A percentile compares a stretch with the other conserved stretches of the same genome.
These are phyloP conservation scores for Priocnemis perturbator DNA, from an alignment of 2,888 invertebrate genomes.

Conservation along the genomic window DNA sequence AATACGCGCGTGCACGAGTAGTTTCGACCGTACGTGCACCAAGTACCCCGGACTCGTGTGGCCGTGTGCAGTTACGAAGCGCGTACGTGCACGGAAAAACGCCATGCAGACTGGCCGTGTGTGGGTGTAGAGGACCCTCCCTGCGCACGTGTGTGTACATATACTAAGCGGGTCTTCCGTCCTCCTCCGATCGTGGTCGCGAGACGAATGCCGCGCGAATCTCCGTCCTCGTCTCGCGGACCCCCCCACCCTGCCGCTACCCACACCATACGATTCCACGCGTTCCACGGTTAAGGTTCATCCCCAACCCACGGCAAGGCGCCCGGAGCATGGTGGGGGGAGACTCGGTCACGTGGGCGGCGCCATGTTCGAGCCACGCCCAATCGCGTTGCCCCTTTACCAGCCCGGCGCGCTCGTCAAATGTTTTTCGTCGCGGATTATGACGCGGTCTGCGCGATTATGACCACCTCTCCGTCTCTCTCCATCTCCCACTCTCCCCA, in stretches of 20 bases:
- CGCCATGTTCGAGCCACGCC: constrained; percentile 57
- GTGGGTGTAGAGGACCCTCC: too few relatives aligned
- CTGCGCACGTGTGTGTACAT: too few relatives aligned
- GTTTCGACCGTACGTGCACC: constrained; percentile 1
- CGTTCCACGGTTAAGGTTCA: constrained; percentile 31
- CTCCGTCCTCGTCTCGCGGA: constrained; percentile 58
- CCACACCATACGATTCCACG: constrained; percentile 35
- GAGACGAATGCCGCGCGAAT: constrained; percentile 53
- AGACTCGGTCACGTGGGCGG: constrained; percentile 55
- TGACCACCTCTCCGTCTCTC: constrained; percentile 65
- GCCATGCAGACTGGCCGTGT: too few relatives aligned
- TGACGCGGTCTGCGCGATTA: constrained; percentile 75
- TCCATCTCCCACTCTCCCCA: constrained; percentile 25
- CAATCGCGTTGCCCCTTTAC: constrained; percentile 66
- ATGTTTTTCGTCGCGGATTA: constrained; percentile 75
- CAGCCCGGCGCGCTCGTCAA: constrained; percentile 71
- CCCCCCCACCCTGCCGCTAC: constrained; percentile 39
- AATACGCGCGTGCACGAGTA: constrained; percentile 3
- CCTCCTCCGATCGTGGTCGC: constrained; percentile 54
- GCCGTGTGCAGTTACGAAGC: neutral
- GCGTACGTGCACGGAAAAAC: constrained; percentile 1
- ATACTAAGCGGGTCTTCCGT: constrained; percentile 35
- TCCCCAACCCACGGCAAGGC: constrained; percentile 18
- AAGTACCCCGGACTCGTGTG: neutral
- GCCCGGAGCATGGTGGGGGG: constrained; percentile 18